These are phyloP conservation scores for Amorpha juglandis DNA, from an alignment of 2,888 invertebrate species.

Conservation along the genomic window DNA sequence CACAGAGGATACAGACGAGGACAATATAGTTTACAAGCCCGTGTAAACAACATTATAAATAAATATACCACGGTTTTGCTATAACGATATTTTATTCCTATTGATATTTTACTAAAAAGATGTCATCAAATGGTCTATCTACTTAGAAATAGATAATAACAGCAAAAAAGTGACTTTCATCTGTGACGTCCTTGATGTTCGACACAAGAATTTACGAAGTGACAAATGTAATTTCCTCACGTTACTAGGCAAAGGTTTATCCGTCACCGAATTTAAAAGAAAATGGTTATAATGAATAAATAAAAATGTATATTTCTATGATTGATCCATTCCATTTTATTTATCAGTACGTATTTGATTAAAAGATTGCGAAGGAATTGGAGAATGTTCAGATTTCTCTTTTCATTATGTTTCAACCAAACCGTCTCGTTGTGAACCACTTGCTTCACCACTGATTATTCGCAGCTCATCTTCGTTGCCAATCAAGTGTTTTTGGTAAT, in stretches of 20 bases:
- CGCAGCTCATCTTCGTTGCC: neutral
- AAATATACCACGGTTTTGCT: neutral
- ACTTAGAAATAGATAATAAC: too few species aligned
- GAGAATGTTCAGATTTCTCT: neutral
- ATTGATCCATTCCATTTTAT: neutral
- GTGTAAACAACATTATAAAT: constrained; percentile 38
- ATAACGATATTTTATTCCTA: too few species aligned
- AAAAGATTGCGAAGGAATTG: neutral
- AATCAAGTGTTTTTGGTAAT: neutral
- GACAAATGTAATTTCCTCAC: too few species aligned
- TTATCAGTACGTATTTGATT: neutral
- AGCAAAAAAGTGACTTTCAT: too few species aligned
- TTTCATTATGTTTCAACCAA: neutral
- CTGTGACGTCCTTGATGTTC: too few species aligned
- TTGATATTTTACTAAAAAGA: too few species aligned
- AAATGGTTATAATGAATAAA: too few species aligned
- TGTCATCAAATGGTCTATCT: too few species aligned
- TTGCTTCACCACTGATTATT: neutral
- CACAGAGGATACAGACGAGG: constrained; percentile 49
- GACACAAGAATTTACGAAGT: too few species aligned
- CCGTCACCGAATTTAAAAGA: too few species aligned
- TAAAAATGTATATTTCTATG: too few species aligned
- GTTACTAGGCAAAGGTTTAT: too few species aligned
- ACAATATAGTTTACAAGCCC: constrained; percentile 50
- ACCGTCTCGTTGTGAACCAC: neutral